Evolutionary conservation across 2,888 invertebrate species (phyloP).

Genomic region (Acrobasis suavella): DNA sequence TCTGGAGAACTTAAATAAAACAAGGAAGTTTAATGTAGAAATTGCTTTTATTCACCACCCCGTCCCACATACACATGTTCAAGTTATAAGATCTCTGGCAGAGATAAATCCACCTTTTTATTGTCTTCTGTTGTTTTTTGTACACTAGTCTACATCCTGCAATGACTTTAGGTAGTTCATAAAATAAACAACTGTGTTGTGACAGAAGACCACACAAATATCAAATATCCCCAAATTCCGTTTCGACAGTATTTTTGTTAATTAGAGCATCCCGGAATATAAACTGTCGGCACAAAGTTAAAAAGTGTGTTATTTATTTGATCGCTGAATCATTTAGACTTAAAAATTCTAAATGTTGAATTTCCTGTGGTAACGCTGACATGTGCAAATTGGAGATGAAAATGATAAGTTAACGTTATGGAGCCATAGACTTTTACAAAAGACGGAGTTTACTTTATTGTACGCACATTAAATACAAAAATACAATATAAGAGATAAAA

Average conservation of each 20-base stretch:
- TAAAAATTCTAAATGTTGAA: background rate
- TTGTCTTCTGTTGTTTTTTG: too few species aligned
- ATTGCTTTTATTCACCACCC: too few species aligned
- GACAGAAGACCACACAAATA: background rate
- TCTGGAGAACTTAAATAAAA: too few species aligned
- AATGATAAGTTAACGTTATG: slow-evolving; percentile 13
- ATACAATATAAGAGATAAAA: too few species aligned
- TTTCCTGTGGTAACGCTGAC: slow-evolving; percentile 1
- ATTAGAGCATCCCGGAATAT: background rate
- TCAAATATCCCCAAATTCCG: background rate
- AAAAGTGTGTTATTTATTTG: background rate
- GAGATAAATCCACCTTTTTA: too few species aligned
- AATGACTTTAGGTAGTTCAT: background rate
- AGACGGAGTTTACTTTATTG: too few species aligned
- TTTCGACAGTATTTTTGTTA: background rate
- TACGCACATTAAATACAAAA: too few species aligned
- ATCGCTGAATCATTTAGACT: background rate
- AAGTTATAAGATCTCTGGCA: too few species aligned
- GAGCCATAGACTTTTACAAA: background rate
- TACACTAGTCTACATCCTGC: too few species aligned
- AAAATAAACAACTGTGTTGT: background rate
- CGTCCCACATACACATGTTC: too few species aligned
- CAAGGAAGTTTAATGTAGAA: too few species aligned
- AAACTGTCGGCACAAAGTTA: background rate
- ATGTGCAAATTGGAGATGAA: slow-evolving; percentile 6